phyloP scores from a whole-genome alignment of 2,797 vertebrate genomes.

The Orientallactaga sibirica region DNA sequence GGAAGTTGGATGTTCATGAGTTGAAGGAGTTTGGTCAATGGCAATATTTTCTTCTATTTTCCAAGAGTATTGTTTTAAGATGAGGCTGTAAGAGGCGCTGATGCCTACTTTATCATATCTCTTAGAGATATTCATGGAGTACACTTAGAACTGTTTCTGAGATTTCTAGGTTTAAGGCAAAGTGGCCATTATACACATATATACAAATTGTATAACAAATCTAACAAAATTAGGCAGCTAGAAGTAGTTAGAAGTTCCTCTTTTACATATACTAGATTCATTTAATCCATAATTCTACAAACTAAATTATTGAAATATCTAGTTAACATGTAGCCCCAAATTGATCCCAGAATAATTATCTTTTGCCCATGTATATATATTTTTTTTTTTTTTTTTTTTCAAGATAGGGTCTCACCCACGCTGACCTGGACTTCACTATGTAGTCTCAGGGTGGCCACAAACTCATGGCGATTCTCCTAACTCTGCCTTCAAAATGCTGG shows the following conservation, averaged over 20 bases:
- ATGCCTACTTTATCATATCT: neutral
- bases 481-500: too few species aligned
- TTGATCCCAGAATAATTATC: constrained; percentile 5
- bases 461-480: too few species aligned
- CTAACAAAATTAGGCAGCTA: neutral
- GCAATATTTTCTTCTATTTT: neutral
- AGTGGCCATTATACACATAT: neutral
- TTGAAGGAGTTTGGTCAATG: neutral
- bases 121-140: neutral
- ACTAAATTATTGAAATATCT: constrained; percentile 10
- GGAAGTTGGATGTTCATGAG: neutral
- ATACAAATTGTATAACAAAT: neutral
- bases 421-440: too few species aligned
- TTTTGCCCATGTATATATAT: neutral
- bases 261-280: neutral
- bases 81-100: neutral
- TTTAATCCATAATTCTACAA: constrained; percentile 21
- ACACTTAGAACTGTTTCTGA: neutral
- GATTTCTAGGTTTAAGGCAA: neutral
- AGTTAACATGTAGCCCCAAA: neutral
- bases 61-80: neutral
- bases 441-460: too few species aligned
- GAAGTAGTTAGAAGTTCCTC: neutral
- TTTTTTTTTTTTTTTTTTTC: neutral
- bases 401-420: too few species aligned